These are phyloP conservation scores for Onthophagus taurus DNA, from an alignment of 1,140 invertebrate species.

Conservation along the genomic window DNA sequence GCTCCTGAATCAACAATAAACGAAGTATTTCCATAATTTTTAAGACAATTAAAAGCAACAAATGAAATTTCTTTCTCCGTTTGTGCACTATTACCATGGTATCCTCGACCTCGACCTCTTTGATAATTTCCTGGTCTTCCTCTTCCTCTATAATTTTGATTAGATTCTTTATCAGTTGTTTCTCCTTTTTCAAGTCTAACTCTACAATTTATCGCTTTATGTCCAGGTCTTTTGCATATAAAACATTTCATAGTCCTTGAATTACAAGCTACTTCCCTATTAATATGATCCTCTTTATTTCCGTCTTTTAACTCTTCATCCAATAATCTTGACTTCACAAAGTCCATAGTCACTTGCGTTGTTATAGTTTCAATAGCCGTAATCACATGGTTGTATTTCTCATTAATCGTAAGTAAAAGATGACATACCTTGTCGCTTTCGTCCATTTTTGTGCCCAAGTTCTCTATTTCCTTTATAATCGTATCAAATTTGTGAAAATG, in stretches of 20 bases:
- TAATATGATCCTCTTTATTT: background rate
- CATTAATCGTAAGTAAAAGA: constrained; percentile 30
- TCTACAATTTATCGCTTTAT: too few species aligned
- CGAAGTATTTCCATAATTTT: too few species aligned
- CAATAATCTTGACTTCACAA: constrained; percentile 30
- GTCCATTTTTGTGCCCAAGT: constrained; percentile 33
- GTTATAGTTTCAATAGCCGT: too few species aligned
- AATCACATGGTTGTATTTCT: constrained; percentile 30
- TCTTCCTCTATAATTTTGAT: background rate
- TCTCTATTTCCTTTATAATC: constrained; percentile 18
- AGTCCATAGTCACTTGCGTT: too few species aligned
- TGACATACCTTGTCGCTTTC: constrained; percentile 33
- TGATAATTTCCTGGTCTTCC: background rate
- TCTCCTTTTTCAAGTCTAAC: too few species aligned
- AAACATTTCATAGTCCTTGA: background rate
- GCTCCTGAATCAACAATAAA: too few species aligned
- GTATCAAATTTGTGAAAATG: too few species aligned
- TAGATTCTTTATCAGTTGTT: background rate
- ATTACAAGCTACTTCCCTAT: constrained; percentile 4
- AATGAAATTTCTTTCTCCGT: too few species aligned
- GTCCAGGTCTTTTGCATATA: background rate
- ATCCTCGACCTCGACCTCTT: too few species aligned
- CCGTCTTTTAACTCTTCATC: constrained; percentile 31
- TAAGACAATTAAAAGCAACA: too few species aligned
- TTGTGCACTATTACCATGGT: too few species aligned